Base-by-base conservation (phyloP, 2,113 vertebrate species). In the Orycteropus afer region DNA sequence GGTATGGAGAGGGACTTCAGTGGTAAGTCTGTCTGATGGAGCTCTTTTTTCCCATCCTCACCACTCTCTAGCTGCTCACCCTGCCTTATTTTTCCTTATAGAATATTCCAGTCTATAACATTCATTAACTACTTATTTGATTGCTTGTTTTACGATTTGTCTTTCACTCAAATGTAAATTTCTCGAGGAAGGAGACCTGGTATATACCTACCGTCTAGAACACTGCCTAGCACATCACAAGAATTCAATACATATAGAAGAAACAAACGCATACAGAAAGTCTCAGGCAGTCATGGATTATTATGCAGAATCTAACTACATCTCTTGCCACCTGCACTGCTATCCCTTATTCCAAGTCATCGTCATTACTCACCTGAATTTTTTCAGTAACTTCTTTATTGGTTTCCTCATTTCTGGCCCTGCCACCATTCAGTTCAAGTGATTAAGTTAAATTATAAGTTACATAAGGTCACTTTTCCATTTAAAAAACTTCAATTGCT, bases 371-470 rank as follows among this genome's bases (percentile, higher is more conserved):
- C 8, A 74, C 80, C 6, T 89, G 29, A 49, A 71, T 89, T 91
- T 85, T 86, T 77, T 76, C 49, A 89, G 23, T 59, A 69, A 42
- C 18, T 74, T 86, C 71, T 42, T 91, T 73, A 65, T 79, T 89
- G 37, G 12, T 67, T 91, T 82, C 34, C n/a, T 13, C 89, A 34
- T 94, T 69, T 87, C 63, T 92, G 45, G 5, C 13, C 59, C 94
- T 90, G 61, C 25, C 10, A 18, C 65, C 59, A 69, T 74, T 80
- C 22, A 93, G 51, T 84, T 91, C 67, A 80, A 89, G 76, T 69
- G 40, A 91, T 83, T 78, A 12, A 55, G 40, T 89, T 86, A 86
- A 86, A 89, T 32, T 89, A 17, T 85, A 85, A 81, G n/a, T 85
- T 1, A 69, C 14, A 89, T 83, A 37, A 80, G 29, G n/a, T 71